These are phyloP conservation scores for Corythaeola cristata DNA, from an alignment of 2,113 vertebrate species.

Conservation along the genomic window DNA sequence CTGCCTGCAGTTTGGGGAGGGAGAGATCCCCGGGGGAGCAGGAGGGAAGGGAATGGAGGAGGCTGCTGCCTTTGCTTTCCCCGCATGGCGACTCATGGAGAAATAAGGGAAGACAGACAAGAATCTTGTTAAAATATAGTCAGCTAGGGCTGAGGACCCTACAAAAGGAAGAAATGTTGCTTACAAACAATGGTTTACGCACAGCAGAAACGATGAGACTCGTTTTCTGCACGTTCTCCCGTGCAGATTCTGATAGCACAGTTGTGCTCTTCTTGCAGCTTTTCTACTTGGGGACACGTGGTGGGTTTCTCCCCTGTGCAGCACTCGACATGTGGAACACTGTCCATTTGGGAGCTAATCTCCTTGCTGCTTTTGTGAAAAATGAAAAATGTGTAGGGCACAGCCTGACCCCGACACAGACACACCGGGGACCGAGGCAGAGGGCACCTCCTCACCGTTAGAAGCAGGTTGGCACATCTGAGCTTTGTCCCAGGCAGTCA, in stretches of 20 bases:
- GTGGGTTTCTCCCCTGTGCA: not conserved
- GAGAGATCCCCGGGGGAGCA: not conserved
- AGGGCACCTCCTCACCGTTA: not conserved
- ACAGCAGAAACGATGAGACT: rapidly evolving
- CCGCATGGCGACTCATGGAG: not conserved
- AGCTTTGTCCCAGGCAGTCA: not conserved
- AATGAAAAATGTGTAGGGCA: not conserved
- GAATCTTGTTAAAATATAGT: not conserved
- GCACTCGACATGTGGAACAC: not conserved
- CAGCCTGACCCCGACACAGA: not conserved
- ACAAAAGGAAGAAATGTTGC: not conserved
- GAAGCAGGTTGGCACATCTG: not conserved
- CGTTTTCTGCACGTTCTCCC: rapidly evolving
- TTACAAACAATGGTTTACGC: not conserved
- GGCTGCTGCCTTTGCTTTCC: not conserved
- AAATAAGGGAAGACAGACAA: conserved; percentile 3
- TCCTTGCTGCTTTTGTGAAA: not conserved
- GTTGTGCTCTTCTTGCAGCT: not conserved
- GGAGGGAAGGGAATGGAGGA: not conserved
- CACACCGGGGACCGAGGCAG: rapidly evolving
- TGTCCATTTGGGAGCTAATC: not conserved
- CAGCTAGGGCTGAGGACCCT: not conserved
- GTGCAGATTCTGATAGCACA: not conserved
- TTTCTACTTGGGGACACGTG: rapidly evolving
- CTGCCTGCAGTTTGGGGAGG: conserved; percentile 21